A percentile compares a stretch with the other conserved stretches of the same genome.
Evolutionary conservation across 2,113 vertebrate genomes (phyloP).

Genomic region (Rhinoptilus africanus): DNA sequence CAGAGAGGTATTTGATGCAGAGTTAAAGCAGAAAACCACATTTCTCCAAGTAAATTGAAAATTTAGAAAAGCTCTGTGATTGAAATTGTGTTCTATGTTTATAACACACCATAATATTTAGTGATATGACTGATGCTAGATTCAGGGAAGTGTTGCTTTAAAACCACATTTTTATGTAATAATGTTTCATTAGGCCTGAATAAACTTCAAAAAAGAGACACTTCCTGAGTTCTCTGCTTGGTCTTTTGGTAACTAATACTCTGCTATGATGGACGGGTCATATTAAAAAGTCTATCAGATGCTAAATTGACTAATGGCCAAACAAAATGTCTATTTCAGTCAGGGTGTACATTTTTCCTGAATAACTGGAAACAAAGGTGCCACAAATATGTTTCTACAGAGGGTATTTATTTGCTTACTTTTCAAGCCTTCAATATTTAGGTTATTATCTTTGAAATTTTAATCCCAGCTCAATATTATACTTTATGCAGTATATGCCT

Average conservation of each 20-base stretch:
- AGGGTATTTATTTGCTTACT: background rate
- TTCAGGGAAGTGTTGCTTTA: background rate
- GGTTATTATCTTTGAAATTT: background rate
- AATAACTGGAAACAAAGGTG: background rate
- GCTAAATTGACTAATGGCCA: background rate
- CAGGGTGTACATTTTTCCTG: background rate
- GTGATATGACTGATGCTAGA: background rate
- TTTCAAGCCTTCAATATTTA: background rate
- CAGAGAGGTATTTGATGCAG: background rate
- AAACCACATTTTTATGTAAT: background rate
- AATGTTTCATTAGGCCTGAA: background rate
- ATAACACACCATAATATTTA: background rate
- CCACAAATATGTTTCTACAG: background rate
- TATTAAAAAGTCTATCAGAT: background rate
- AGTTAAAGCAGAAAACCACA: background rate
- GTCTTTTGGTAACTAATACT: background rate
- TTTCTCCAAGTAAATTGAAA: background rate
- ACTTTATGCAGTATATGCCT: background rate
- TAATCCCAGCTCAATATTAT: background rate
- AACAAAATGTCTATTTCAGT: background rate
- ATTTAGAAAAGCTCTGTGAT: background rate
- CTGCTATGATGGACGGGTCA: background rate
- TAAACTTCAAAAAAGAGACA: background rate
- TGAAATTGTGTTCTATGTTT: background rate
- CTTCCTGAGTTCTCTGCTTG: background rate